Percentiles rank a stretch among this genome's conserved stretches.
Conservation (phyloP, 37 sponge, comb jelly and placozoan genomes). For the Lycopodina hypogea region DNA sequence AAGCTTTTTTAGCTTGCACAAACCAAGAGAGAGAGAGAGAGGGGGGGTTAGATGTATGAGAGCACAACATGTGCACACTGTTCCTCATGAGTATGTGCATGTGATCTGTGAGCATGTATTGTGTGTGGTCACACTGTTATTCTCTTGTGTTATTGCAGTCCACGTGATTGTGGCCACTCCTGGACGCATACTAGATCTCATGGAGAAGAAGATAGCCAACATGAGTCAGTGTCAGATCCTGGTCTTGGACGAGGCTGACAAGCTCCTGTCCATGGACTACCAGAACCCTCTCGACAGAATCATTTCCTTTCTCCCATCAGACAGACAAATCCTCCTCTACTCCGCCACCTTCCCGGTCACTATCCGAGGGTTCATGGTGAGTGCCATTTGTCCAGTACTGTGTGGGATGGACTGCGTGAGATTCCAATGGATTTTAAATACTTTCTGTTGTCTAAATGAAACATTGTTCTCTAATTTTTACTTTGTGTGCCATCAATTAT, state of each 20-base stretch:
- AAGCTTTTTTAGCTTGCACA: too few relatives aligned
- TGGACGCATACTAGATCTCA: constrained; percentile 90
- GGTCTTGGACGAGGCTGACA: constrained; percentile 96
- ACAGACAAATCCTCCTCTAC: constrained; percentile 85
- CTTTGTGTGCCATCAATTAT: too few relatives aligned
- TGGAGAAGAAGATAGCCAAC: constrained; percentile 86
- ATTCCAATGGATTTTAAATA: background rate
- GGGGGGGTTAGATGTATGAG: too few relatives aligned
- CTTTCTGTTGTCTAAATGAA: background rate
- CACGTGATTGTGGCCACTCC: constrained; percentile 92
- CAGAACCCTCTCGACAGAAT: constrained; percentile 72
- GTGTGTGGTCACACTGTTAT: background rate
- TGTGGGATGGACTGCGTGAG: background rate
- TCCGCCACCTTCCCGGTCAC: constrained; percentile 95
- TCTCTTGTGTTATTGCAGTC: constrained; percentile 36
- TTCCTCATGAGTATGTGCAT: too few relatives aligned
- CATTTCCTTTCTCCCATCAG: constrained; percentile 72
- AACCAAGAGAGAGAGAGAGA: too few relatives aligned
- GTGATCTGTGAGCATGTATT: too few relatives aligned
- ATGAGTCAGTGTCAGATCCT: constrained; percentile 79
- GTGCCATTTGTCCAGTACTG: too few relatives aligned
- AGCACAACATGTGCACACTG: background rate
- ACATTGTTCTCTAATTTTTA: background rate
- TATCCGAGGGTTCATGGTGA: constrained; percentile 80
- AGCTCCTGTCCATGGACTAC: constrained; percentile 90